phyloP scores from a whole-genome alignment of 1,140 invertebrate genomes.

The Drosophila guanche region DNA sequence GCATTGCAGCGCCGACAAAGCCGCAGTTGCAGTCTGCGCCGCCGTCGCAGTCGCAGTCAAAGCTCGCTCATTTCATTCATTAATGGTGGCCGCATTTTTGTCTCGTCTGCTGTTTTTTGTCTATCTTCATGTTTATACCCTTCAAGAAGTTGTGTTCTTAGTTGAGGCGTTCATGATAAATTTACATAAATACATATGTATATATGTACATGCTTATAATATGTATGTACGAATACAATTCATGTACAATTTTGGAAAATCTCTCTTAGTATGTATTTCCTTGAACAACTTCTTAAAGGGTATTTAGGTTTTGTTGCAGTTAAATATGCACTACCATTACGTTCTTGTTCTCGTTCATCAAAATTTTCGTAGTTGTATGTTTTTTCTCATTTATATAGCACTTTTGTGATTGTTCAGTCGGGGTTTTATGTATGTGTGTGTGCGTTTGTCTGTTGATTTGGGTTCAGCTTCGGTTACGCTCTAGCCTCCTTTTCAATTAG shows the following conservation, averaged over 20 bases:
- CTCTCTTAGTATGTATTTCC: too few relatives aligned
- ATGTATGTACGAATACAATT: background rate
- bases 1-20: conserved; percentile 25
- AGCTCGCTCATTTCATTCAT: conserved; percentile 71
- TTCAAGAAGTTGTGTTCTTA: conserved; percentile 22
- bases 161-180: background rate
- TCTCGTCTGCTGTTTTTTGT: conserved; percentile 39
- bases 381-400: conserved; percentile 54
- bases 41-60: conserved; percentile 29
- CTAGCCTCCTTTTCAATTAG: background rate
- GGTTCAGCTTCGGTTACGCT: conserved; percentile 24
- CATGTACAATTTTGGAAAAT: too few relatives aligned
- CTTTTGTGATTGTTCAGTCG: conserved; percentile 50
- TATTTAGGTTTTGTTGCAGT: background rate
- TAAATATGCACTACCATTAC: background rate
- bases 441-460: conserved; percentile 24
- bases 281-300: conserved; percentile 20
- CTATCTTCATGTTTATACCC: conserved; percentile 25
- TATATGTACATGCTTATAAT: background rate
- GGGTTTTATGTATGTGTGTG: conserved; percentile 29
- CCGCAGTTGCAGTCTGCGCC: conserved; percentile 33
- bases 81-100: conserved; percentile 69
- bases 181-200: background rate
- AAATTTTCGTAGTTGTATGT: conserved; percentile 25
- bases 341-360: conserved; percentile 3